Conservation (phyloP, 2,797 vertebrate species). For the Atherinosoma microstoma region DNA sequence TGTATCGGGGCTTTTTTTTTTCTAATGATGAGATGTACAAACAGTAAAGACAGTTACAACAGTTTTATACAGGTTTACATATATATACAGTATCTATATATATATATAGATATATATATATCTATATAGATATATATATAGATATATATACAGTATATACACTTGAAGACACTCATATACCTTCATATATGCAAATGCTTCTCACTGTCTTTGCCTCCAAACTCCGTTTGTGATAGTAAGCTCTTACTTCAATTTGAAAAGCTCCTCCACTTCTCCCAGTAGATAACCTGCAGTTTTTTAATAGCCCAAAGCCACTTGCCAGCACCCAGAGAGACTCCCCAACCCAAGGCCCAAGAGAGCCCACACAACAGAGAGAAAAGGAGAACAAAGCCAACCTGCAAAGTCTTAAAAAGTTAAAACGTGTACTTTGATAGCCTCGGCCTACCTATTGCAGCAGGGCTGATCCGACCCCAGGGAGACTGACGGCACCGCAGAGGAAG, state of each 20-base stretch:
- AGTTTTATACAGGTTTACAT: not conserved
- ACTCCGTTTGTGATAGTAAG: slow-evolving; percentile 72
- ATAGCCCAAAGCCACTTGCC: slow-evolving; percentile 82
- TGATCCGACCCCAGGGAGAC: slow-evolving; percentile 83
- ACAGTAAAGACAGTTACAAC: slow-evolving; percentile 4
- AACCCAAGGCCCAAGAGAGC: slow-evolving; percentile 80
- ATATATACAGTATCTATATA: too few species aligned
- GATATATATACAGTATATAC: not conserved
- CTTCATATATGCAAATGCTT: slow-evolving; percentile 29
- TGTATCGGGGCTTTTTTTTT: slow-evolving; percentile 13
- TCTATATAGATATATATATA: too few species aligned
- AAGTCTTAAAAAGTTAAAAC: slow-evolving; percentile 87
- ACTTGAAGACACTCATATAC: not conserved
- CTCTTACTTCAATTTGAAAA: slow-evolving; percentile 82
- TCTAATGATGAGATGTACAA: slow-evolving; percentile 13
- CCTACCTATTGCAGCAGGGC: slow-evolving; percentile 81
- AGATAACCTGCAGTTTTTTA: slow-evolving; percentile 80
- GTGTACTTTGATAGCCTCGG: slow-evolving; percentile 84
- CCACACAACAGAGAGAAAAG: slow-evolving; percentile 76
- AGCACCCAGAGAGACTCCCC: slow-evolving; percentile 80
- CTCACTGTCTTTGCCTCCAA: slow-evolving; percentile 49
- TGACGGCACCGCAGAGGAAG: slow-evolving; percentile 74
- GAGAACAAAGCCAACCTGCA: slow-evolving; percentile 86
- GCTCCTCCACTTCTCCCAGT: slow-evolving; percentile 77
- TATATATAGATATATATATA: too few species aligned